Base-by-base conservation (phyloP, 1,140 invertebrate species). In the Cardiocondyla obscurior region DNA sequence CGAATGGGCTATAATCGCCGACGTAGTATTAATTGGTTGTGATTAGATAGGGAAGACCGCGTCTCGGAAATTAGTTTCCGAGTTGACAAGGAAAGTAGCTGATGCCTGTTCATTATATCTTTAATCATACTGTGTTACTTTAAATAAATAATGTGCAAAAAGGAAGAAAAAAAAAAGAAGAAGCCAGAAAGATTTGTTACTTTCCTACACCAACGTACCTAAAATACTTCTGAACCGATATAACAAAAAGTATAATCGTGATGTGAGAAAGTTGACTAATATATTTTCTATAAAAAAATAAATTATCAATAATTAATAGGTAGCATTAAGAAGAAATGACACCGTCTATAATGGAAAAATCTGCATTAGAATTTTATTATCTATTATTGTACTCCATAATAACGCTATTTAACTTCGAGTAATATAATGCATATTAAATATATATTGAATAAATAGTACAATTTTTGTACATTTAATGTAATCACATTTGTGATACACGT, bases 1-100 rank as follows among this genome's bases (percentile, higher is more conserved):
- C n/a, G 28, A 22, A 84, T 46, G 25, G 77, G 72, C 83, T 89
- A 69, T 74, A 77, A 74, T 86, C 42, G 79, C 57, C 64, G 72
- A 39, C 22, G 64, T 86, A 90, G 88, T 89, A 89, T 90, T 88
- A 88, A 88, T 81, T 72, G 85, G 87, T 90, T 89, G 89, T 90
- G 88, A 90, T 83, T 83, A 87, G 49, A 46, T 83, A 87, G 53
- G 39, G 16, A 67, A 79, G 42, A 51, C 36, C 28, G 30, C 73
- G 46, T 62, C 69, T 82, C 25, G 69, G 42, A 73, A 42, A 51
- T 8, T 51, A 51, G 25, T 39, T 42, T 65, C 46, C 60, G 46
- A 67, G 60, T 42, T 22, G n/a, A 55, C 22, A 33, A 39, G 46
- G 60, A 69, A 67, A 79, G 74, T 69, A 69, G 46, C 46, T 69